A percentile compares a stretch with the other conserved stretches of the same genome.
Evolutionary conservation across 2,888 invertebrate species (phyloP).

Genomic region (Epinotia ramella): DNA sequence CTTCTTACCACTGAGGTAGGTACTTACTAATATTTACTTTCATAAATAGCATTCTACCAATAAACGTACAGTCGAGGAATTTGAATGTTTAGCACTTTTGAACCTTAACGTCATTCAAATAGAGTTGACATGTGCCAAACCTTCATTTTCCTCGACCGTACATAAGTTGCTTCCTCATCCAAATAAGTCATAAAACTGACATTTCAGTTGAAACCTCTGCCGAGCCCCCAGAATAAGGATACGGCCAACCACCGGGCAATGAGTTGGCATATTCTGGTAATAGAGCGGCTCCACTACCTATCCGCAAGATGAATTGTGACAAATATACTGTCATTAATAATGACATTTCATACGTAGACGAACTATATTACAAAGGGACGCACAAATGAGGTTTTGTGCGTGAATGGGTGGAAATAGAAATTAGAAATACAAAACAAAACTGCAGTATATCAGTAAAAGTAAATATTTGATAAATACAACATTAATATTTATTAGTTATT

Average conservation of each 20-base stretch:
- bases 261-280: slow-evolving; percentile 51
- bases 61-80: no score
- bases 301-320: slow-evolving; percentile 55
- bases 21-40: neutral
- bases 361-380: slow-evolving; percentile 41
- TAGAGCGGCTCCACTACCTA: slow-evolving; percentile 49
- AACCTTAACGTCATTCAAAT: no score
- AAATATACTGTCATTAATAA: slow-evolving; percentile 53
- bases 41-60: no score
- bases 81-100: no score
- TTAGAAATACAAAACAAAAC: neutral
- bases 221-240: slow-evolving; percentile 37
- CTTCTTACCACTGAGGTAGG: no score
- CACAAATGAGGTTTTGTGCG: slow-evolving; percentile 23
- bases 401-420: slow-evolving; percentile 24
- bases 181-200: slow-evolving; percentile 11
- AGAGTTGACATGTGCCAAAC: no score
- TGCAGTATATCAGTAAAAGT: neutral
- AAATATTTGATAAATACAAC: neutral
- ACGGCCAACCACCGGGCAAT: slow-evolving; percentile 48
- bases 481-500: no score
- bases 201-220: neutral
- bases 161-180: neutral
- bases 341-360: slow-evolving; percentile 41
- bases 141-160: no score